Evolutionary conservation across 2,888 invertebrate species (phyloP).

Genomic region (Lithophane leautieri): DNA sequence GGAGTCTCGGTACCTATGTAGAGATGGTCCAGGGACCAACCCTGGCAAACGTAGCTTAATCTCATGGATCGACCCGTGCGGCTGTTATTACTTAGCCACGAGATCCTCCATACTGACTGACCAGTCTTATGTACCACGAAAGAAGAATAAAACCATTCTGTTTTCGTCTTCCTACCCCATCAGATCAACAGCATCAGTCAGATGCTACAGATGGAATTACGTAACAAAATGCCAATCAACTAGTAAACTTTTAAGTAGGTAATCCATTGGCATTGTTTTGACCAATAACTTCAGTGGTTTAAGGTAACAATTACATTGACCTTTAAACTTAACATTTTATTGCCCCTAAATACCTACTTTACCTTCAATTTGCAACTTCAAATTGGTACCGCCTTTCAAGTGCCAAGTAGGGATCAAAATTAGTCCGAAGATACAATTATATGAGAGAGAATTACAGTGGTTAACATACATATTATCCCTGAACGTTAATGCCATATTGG

Average conservation of each 20-base stretch:
- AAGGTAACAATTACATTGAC: constrained; percentile 34
- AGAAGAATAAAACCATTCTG: not conserved
- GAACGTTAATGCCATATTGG: not conserved
- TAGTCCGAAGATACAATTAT: constrained; percentile 13
- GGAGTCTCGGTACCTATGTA: too few species aligned
- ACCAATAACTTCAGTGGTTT: constrained; percentile 27
- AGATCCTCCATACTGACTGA: too few species aligned
- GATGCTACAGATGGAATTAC: not conserved
- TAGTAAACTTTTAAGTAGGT: constrained; percentile 1
- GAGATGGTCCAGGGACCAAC: too few species aligned
- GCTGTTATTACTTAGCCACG: too few species aligned
- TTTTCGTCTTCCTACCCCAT: not conserved
- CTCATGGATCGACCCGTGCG: too few species aligned
- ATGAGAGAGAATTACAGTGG: not conserved
- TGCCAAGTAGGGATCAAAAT: constrained; percentile 20
- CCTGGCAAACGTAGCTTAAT: too few species aligned
- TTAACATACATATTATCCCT: not conserved
- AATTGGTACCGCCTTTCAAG: constrained; percentile 32
- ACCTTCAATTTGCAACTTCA: constrained; percentile 21
- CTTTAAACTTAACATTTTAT: constrained; percentile 29
- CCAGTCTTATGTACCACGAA: too few species aligned
- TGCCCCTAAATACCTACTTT: constrained; percentile 37
- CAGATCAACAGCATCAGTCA: not conserved
- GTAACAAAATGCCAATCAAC: not conserved
- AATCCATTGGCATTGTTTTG: constrained; percentile 5